A percentile compares a stretch with the other conserved stretches of the same genome.
Evolutionary conservation across 2,113 vertebrate species (phyloP).

Genomic region (Urocynchramus pylzowi): DNA sequence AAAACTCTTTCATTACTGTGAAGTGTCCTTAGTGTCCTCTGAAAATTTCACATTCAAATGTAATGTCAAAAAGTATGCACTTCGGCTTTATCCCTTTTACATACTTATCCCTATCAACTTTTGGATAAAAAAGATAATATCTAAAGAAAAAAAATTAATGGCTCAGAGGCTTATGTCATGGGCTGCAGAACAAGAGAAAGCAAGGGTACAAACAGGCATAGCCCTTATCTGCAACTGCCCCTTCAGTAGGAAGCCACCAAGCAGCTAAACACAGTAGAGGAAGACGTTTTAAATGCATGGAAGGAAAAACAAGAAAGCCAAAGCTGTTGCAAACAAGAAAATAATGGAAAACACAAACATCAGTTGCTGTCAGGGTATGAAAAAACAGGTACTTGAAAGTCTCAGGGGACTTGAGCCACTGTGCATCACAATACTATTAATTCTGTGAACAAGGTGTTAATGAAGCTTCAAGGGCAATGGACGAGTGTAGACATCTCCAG

Average conservation of each 20-base stretch:
- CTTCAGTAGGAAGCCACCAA: background rate
- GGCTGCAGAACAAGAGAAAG: background rate
- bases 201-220: background rate
- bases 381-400: background rate
- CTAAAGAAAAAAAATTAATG: background rate
- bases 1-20: background rate
- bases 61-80: background rate
- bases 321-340: background rate
- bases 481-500: background rate
- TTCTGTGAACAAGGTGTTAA: background rate
- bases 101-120: background rate
- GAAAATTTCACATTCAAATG: background rate
- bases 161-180: background rate
- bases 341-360: background rate
- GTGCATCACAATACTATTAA: background rate
- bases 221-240: background rate
- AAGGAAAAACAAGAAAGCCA: background rate
- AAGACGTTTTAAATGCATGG: background rate
- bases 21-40: background rate
- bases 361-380: background rate
- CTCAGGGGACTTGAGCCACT: background rate
- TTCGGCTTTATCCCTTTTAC: background rate
- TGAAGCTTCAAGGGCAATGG: background rate
- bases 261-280: background rate
- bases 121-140: background rate